phyloP scores from a whole-genome alignment of 2,113 vertebrate genomes.

The Microcebus murinus region DNA sequence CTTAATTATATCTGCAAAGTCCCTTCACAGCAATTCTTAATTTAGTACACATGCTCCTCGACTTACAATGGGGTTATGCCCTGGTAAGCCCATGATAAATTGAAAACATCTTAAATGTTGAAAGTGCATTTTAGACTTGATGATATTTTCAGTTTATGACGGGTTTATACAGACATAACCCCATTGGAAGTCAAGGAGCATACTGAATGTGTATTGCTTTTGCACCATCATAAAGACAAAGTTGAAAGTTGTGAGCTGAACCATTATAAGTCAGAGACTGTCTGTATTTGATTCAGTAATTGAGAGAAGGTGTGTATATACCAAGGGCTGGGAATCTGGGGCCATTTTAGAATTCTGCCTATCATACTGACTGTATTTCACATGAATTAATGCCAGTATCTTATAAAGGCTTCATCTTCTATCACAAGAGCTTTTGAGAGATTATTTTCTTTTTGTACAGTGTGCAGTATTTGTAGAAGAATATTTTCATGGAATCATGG shows the following conservation, averaged over 20 bases:
- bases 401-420: background rate
- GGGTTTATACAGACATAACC: too few species aligned
- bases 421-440: background rate
- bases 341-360: background rate
- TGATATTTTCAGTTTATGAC: too few species aligned
- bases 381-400: background rate
- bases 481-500: background rate
- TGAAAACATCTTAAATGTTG: too few species aligned
- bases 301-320: background rate
- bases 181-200: too few species aligned
- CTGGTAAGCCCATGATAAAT: too few species aligned
- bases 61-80: background rate
- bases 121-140: too few species aligned
- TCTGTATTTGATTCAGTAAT: background rate
- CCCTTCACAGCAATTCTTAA: background rate
- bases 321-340: background rate
- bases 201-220: too few species aligned
- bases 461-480: background rate
- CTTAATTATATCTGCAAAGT: background rate
- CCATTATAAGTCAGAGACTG: background rate
- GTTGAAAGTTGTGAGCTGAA: too few species aligned
- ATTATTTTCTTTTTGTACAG: background rate
- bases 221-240: too few species aligned
- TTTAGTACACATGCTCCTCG: background rate
- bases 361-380: background rate